A percentile compares a stretch with the other conserved stretches of the same genome.
phyloP scores from a whole-genome alignment of 2,888 invertebrate species.

The Automeris io region DNA sequence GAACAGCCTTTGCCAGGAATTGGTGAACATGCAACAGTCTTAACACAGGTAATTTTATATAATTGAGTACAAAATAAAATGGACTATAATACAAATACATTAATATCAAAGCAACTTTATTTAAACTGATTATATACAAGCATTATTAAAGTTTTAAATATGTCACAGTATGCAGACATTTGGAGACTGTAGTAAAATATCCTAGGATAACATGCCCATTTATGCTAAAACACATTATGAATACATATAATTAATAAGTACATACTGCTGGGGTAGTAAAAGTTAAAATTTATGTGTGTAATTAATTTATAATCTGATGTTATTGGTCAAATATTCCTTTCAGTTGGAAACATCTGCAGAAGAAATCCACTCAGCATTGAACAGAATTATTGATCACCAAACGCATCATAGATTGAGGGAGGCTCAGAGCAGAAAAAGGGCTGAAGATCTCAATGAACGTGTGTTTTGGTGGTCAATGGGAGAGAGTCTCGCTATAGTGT shows the following conservation, averaged over 20 bases:
- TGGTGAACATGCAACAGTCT: conserved; percentile 92
- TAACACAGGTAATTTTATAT: conserved; percentile 85
- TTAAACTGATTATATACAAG: too few species aligned
- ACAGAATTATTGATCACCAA: conserved; percentile 94
- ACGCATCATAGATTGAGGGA: conserved; percentile 97
- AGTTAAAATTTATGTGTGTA: background rate
- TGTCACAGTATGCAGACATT: too few species aligned
- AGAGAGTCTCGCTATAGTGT: conserved; percentile 89
- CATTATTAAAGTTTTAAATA: too few species aligned
- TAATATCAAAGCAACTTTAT: too few species aligned
- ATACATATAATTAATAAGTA: too few species aligned
- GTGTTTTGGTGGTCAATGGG: conserved; percentile 95
- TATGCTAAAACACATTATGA: too few species aligned
- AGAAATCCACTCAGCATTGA: conserved; percentile 92
- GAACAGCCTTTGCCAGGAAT: conserved; percentile 90
- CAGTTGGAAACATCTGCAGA: conserved; percentile 96
- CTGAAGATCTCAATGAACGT: conserved; percentile 96
- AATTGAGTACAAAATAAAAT: background rate
- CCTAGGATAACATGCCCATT: too few species aligned
- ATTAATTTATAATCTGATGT: background rate
- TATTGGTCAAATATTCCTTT: conserved; percentile 29
- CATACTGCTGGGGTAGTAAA: too few species aligned
- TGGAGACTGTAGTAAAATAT: too few species aligned
- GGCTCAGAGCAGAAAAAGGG: conserved; percentile 95
- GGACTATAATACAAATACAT: background rate